These are phyloP conservation scores for Balanococcus diminutus DNA, from an alignment of 2,888 invertebrate species.

Conservation along the genomic window DNA sequence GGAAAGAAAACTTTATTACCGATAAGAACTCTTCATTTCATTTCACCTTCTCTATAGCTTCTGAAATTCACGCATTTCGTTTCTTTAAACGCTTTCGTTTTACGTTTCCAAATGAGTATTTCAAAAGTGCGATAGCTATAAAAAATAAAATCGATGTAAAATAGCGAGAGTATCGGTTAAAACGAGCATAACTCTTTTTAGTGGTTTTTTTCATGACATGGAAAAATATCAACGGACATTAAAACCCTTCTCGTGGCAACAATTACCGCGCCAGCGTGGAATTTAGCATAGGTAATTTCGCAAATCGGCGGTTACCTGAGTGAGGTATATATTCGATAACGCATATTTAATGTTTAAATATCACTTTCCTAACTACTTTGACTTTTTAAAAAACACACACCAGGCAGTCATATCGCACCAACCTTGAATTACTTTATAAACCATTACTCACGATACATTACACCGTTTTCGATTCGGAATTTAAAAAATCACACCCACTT, in stretches of 20 bases:
- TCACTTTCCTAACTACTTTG: not conserved
- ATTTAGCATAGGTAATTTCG: not conserved
- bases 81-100: not conserved
- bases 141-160: not conserved
- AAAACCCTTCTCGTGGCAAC: constrained; percentile 1
- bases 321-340: not conserved
- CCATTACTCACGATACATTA: constrained; percentile 1
- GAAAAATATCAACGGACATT: not conserved
- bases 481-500: not conserved
- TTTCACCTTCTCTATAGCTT: not conserved
- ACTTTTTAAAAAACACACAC: not conserved
- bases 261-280: not conserved
- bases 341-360: constrained; percentile 18
- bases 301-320: not conserved
- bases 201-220: constrained; percentile 3
- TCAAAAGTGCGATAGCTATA: not conserved
- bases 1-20: no score
- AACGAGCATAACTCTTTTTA: not conserved
- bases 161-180: not conserved
- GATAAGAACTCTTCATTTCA: not conserved
- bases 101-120: not conserved
- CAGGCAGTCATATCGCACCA: not conserved
- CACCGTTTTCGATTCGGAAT: not conserved
- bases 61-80: not conserved
- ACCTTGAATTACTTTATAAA: constrained; percentile 2